Conservation (phyloP, 2,797 vertebrate genomes). For the Petrocephalus schoutedeni region DNA sequence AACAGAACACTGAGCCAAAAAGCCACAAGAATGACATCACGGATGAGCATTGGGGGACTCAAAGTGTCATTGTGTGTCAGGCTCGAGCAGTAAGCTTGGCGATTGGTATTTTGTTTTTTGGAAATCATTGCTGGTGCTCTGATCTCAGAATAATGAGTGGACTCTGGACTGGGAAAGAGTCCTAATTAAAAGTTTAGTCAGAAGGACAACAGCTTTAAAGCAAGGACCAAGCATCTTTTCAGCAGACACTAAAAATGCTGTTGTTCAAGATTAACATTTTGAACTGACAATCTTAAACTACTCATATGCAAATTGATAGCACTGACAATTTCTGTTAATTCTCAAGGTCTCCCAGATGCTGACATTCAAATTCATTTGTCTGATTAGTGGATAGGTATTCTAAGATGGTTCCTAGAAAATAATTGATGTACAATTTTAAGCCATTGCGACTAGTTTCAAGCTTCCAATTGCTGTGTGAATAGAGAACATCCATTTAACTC, state of each 20-base stretch:
- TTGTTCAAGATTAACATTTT: slow-evolving; percentile 2
- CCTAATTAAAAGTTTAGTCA: neutral
- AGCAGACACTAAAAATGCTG: neutral
- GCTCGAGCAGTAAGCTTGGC: neutral
- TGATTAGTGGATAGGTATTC: neutral
- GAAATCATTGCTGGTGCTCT: slow-evolving; percentile 17
- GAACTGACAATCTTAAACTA: neutral
- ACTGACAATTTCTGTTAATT: neutral
- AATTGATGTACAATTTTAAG: neutral
- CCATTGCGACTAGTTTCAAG: neutral
- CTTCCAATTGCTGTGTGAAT: neutral
- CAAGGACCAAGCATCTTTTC: neutral
- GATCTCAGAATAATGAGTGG: slow-evolving; percentile 6
- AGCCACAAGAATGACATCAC: neutral
- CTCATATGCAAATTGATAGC: neutral
- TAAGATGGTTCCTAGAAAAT: neutral
- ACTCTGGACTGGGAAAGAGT: slow-evolving; percentile 3
- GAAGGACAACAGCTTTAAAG: neutral
- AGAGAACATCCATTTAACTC: neutral
- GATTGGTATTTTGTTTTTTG: neutral
- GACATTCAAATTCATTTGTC: neutral
- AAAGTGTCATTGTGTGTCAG: neutral
- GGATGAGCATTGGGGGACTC: neutral
- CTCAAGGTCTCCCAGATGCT: neutral
- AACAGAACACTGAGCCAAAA: neutral